A percentile compares a stretch with the other conserved stretches of the same genome.
These are phyloP conservation scores for Mesitornis unicolor DNA, from an alignment of 2,113 vertebrate genomes.

Conservation along the genomic window DNA sequence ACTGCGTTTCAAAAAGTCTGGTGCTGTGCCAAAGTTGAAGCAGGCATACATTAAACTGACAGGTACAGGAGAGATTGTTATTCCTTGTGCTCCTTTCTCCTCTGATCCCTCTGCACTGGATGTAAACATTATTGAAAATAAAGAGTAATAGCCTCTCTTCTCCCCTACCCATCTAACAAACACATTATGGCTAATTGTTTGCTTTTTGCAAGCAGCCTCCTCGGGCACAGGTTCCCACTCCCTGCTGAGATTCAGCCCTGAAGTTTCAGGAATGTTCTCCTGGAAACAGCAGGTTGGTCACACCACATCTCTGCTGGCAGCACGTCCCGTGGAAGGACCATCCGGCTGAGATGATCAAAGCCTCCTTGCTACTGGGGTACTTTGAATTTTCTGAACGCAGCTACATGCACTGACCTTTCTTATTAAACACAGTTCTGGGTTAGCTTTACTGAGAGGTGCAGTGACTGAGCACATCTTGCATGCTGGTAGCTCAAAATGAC, in stretches of 20 bases:
- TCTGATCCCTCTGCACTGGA: not conserved
- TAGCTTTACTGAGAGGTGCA: too few relatives aligned
- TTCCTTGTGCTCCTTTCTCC: not conserved
- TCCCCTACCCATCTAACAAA: not conserved
- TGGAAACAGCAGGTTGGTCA: not conserved
- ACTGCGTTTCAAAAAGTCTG: slow-evolving; percentile 47
- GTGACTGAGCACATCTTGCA: too few relatives aligned
- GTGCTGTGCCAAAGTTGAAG: slow-evolving; percentile 57
- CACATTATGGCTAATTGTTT: not conserved
- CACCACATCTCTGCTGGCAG: not conserved
- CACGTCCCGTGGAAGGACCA: not conserved
- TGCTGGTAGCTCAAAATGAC: not conserved
- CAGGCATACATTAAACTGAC: slow-evolving; percentile 47
- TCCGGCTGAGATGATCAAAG: not conserved
- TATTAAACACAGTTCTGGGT: not conserved
- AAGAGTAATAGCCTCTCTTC: not conserved
- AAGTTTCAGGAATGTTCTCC: not conserved
- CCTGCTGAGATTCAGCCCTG: not conserved
- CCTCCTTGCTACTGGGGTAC: not conserved
- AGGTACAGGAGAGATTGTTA: slow-evolving; percentile 39
- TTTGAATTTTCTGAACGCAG: not conserved
- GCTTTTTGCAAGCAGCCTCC: not conserved
- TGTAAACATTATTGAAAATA: not conserved
- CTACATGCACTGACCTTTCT: not conserved
- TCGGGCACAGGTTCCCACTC: not conserved